Conservation (phyloP, 2,888 invertebrate species). For the Acanthoscelides obtectus region DNA sequence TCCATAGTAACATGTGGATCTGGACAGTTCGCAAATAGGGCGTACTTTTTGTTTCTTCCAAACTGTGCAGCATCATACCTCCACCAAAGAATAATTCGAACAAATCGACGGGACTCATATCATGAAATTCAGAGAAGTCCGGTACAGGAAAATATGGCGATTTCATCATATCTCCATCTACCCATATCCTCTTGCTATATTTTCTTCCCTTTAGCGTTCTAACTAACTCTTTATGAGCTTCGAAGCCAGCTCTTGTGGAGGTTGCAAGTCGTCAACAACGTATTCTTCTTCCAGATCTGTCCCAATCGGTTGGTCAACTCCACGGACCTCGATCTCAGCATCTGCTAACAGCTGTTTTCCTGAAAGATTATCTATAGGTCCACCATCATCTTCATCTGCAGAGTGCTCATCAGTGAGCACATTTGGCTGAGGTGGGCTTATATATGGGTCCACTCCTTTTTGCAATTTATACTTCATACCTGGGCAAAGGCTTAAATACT, state of each 20-base stretch:
- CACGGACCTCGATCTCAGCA: no score
- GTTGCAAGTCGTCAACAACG: no score
- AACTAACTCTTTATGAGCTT: no score
- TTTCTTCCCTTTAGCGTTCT: neutral
- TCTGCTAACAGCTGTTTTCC: neutral
- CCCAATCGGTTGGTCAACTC: no score
- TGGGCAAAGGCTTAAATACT: no score
- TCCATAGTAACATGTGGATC: neutral
- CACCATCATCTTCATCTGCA: neutral
- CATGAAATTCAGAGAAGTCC: no score
- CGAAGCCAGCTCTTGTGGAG: no score
- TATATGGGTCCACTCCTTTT: neutral
- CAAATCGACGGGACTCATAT: no score
- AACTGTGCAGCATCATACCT: neutral
- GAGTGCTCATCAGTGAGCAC: neutral
- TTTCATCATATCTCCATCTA: neutral
- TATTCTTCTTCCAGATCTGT: no score
- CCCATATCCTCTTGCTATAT: neutral
- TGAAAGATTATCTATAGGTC: neutral
- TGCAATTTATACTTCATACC: no score
- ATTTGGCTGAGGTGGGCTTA: slow-evolving; percentile 2
- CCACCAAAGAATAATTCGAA: no score
- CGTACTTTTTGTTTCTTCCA: neutral
- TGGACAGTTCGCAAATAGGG: neutral
- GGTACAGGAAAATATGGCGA: neutral